A percentile compares a stretch with the other conserved stretches of the same genome.
Conservation (phyloP, 2,797 vertebrate species). For the Onychomys arenicola region DNA sequence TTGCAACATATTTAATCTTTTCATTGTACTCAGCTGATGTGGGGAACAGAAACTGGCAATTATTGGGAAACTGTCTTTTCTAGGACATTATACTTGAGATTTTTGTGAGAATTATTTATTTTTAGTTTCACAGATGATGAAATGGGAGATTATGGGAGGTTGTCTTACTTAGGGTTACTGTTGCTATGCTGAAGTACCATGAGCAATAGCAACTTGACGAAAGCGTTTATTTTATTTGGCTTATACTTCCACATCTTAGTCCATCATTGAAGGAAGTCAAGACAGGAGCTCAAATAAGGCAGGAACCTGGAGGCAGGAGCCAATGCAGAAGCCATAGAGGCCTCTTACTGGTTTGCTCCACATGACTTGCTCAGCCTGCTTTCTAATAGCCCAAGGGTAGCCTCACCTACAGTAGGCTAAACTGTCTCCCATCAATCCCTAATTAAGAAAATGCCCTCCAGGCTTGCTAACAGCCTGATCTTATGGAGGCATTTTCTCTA, state of each 20-base stretch:
- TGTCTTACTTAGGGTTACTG: not conserved
- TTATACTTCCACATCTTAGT: not conserved
- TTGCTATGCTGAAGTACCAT: not conserved
- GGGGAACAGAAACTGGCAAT: slow-evolving; percentile 44
- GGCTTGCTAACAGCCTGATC: not conserved
- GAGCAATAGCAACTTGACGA: not conserved
- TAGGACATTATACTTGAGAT: not conserved
- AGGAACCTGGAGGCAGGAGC: not conserved
- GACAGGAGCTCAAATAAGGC: not conserved
- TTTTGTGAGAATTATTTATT: not conserved
- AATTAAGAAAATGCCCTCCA: not conserved
- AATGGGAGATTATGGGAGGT: slow-evolving; percentile 12
- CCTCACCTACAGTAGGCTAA: not conserved
- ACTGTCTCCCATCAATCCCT: not conserved
- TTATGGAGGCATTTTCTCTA: not conserved
- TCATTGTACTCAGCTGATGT: slow-evolving; percentile 40
- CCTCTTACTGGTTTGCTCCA: not conserved
- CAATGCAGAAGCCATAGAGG: not conserved
- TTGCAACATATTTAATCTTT: slow-evolving; percentile 2
- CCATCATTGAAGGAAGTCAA: not conserved
- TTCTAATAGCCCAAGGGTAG: too few relatives aligned
- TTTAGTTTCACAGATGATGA: slow-evolving; percentile 45
- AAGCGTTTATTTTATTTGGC: not conserved
- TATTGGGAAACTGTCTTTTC: slow-evolving; percentile 28
- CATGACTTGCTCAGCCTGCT: not conserved